A percentile compares a stretch with the other conserved stretches of the same genome.
phyloP scores from a whole-genome alignment of 2,797 vertebrate genomes.

The Phyllotis vaccarum region DNA sequence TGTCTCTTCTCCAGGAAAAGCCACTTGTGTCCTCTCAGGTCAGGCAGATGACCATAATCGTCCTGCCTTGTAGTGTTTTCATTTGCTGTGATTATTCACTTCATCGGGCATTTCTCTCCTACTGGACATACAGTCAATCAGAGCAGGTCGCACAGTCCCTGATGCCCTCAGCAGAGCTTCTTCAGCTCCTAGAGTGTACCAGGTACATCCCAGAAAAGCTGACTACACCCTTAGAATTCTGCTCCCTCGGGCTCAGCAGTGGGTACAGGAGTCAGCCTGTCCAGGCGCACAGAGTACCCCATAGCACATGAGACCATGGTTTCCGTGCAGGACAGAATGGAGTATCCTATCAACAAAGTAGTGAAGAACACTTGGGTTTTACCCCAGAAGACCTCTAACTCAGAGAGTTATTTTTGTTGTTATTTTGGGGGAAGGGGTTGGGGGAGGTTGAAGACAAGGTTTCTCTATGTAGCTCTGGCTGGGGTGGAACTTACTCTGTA shows the following conservation, averaged over 20 bases:
- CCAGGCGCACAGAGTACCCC: background rate
- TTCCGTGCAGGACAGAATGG: background rate
- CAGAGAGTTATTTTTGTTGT: background rate
- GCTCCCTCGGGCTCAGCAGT: background rate
- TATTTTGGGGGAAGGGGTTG: no score
- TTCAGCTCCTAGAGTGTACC: background rate
- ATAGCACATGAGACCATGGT: background rate
- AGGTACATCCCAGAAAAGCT: background rate
- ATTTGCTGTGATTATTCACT: background rate
- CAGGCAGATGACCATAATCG: rapidly evolving
- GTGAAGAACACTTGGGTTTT: background rate
- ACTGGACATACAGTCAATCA: background rate
- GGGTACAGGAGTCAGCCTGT: background rate
- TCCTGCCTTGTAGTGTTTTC: background rate
- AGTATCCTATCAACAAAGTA: background rate
- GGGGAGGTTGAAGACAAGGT: background rate
- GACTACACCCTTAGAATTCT: background rate
- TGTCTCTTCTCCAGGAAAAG: background rate
- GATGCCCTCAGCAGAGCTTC: background rate
- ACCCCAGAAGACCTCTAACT: background rate
- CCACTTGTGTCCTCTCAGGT: background rate
- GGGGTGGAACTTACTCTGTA: background rate
- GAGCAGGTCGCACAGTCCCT: background rate
- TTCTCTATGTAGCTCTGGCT: background rate
- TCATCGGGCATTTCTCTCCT: background rate